A percentile compares a stretch with the other conserved stretches of the same genome.
phyloP scores from a whole-genome alignment of 2,113 vertebrate genomes.

The Gymnocephalus cernua region DNA sequence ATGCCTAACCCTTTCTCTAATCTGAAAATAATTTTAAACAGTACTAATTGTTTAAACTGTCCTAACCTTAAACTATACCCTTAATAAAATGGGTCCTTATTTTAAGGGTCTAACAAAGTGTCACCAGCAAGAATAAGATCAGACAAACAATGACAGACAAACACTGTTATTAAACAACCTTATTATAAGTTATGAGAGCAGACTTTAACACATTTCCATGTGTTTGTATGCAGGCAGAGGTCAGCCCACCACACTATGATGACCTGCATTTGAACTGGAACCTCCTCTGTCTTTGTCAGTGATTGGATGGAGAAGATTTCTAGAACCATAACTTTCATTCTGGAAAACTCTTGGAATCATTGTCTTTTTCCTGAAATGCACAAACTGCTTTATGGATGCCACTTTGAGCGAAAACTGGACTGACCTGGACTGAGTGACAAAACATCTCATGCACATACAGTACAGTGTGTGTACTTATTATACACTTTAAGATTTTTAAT shows the following conservation, averaged over 20 bases:
- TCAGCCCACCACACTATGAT: conserved; percentile 96
- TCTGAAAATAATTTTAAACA: neutral
- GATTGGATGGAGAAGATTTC: conserved; percentile 18
- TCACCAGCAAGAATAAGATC: neutral
- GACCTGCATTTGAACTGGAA: conserved; percentile 67
- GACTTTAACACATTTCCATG: neutral
- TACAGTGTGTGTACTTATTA: conserved; percentile 41
- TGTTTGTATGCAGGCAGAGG: conserved; percentile 88
- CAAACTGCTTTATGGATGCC: conserved; percentile 47
- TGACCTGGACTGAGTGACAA: conserved; percentile 18
- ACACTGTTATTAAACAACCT: neutral
- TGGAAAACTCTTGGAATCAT: conserved; percentile 37
- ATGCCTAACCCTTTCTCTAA: neutral
- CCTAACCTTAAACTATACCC: neutral
- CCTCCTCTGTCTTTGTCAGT: conserved; percentile 11
- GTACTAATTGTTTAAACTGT: neutral
- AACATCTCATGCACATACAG: conserved; percentile 37
- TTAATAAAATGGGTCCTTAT: neutral
- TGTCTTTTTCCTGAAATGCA: conserved; percentile 32
- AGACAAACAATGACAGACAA: neutral
- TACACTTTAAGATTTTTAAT: conserved; percentile 50
- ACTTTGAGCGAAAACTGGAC: conserved; percentile 47
- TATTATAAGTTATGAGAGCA: neutral
- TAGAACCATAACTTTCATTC: conserved; percentile 27
- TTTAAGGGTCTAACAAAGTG: neutral